Percentiles rank a stretch among this genome's conserved stretches.
Conservation (phyloP, 2,797 vertebrate species). For the Dermochelys coriacea region DNA sequence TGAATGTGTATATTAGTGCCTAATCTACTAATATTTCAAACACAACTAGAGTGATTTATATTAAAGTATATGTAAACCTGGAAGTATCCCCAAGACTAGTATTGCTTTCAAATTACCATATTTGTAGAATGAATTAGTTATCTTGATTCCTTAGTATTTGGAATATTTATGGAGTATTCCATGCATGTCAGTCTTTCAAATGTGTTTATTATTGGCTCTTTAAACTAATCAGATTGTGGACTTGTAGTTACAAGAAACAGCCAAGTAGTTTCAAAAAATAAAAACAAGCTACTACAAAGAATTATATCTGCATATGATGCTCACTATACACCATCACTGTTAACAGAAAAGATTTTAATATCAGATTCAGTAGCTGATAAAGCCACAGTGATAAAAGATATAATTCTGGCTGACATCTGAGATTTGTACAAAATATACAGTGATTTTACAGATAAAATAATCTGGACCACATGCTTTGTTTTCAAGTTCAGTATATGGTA, state of each 20-base stretch:
- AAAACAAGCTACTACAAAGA: background rate
- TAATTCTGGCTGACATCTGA: background rate
- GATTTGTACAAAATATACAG: background rate
- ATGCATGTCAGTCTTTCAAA: background rate
- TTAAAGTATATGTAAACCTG: background rate
- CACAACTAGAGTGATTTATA: background rate
- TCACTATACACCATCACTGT: background rate
- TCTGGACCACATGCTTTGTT: background rate
- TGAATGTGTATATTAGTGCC: background rate
- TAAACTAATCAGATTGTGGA: background rate
- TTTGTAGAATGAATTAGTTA: background rate
- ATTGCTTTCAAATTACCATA: background rate
- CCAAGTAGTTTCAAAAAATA: background rate
- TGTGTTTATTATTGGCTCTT: background rate
- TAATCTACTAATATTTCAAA: background rate
- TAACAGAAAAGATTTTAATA: background rate
- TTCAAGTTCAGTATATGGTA: background rate
- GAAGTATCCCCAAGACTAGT: background rate
- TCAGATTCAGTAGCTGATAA: background rate
- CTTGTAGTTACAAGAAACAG: background rate
- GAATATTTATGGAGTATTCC: background rate
- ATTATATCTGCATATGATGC: background rate
- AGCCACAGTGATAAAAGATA: background rate
- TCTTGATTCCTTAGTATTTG: background rate
- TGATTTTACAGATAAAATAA: constrained; percentile 20